Base-by-base conservation (phyloP, 2,888 invertebrate species). In the Limnephilus lunatus region DNA sequence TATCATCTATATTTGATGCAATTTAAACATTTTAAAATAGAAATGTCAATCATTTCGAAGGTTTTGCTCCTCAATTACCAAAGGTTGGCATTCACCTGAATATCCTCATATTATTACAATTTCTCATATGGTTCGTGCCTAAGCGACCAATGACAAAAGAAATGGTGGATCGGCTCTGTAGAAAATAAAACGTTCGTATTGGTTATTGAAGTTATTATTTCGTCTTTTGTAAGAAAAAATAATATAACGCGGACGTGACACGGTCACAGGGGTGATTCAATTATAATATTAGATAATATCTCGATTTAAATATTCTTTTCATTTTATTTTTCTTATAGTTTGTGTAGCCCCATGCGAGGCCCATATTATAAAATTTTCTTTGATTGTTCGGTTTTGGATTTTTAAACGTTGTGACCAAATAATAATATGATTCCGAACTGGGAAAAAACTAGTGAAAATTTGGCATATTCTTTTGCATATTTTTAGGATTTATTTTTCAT, bases 41-140 rank as follows among this genome's bases (percentile, higher is more conserved):
- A 7, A 44, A 12, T 44, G 12, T 44, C 44, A 48, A 14, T 14
- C 48, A 14, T 4, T 14, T 48, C 48, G 15, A 48, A 48, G 1
- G 2, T 68, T n/a, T 68, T n/a, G 9, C 19, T 25, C 4, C 53
- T 19, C 68, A 7, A 19, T n/a, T 2, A 0, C 25, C 68, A n/a
- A 68, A n/a, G 68, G 25, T 68, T 68, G 68, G 68, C 68, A 68
- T 25, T 68, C 68, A 68, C 68, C 5, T 25, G 25, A 68, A 68
- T 25, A 19, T 19, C 25, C 68, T 68, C 9, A 68, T 68, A 68
- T 68, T 68, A n/a, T 68, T 32, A 35, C 89, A 53, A 89, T 90
- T 85, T 90, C 83, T 90, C 85, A 85, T 85, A 53, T 48, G 80
- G 83, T 48, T 90, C 83, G 89, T 81, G 89, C 89, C 81, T 32